Percentiles rank a stretch among this genome's conserved stretches.
Evolutionary conservation across 2,797 vertebrate species (phyloP).

Genomic region (Protonibea diacanthus): DNA sequence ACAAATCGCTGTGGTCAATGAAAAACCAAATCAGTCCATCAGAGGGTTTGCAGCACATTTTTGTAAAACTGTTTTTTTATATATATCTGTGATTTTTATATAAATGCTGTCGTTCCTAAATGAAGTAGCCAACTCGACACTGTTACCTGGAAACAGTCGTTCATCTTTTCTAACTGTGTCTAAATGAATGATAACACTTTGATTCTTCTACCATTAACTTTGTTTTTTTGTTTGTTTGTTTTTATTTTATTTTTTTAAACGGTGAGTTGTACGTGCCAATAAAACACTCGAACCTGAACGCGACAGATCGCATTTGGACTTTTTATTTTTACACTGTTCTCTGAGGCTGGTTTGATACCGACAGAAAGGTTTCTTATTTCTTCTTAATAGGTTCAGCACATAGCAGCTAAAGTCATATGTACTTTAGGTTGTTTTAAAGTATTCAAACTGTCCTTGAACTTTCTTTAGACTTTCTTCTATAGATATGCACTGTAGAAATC

Average conservation of each 20-base stretch:
- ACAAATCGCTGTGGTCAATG: constrained; percentile 18
- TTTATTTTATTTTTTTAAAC: constrained; percentile 53
- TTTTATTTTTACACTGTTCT: background rate
- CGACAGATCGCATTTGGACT: background rate
- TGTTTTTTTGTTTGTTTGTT: background rate
- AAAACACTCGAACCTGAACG: constrained; percentile 66
- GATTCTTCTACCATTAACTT: constrained; percentile 70
- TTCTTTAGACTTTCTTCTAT: no score
- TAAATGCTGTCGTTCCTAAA: constrained; percentile 69
- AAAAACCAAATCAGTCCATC: constrained; percentile 54
- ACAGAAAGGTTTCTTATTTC: no score
- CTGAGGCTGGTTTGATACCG: background rate
- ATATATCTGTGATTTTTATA: constrained; percentile 69
- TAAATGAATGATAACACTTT: constrained; percentile 73
- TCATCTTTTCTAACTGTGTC: constrained; percentile 57
- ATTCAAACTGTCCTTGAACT: no score
- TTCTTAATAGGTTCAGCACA: no score
- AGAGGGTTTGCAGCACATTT: constrained; percentile 54
- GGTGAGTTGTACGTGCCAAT: constrained; percentile 72
- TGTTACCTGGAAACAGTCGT: constrained; percentile 74
- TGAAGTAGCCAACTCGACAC: constrained; percentile 79
- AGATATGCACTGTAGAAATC: no score
- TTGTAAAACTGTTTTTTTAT: constrained; percentile 56
- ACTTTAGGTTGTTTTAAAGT: no score
- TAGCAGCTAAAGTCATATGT: no score